Conservation (phyloP, 1,140 invertebrate species). For the Apis cerana region DNA sequence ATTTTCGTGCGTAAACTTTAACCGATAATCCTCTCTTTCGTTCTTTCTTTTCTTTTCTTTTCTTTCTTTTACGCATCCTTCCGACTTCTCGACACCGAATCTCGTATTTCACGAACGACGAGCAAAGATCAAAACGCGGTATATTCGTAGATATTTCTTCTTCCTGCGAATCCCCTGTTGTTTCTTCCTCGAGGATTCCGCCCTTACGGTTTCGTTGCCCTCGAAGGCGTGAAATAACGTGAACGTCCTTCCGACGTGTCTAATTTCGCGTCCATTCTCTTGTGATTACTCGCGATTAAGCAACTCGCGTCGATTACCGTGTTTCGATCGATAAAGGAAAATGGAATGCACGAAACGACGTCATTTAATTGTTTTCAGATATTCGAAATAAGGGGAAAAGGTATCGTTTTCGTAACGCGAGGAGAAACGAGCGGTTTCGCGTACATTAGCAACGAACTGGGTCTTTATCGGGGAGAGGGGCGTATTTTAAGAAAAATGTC, state of each 20-base stretch:
- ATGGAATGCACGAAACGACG: no score
- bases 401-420: neutral
- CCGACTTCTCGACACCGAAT: no score
- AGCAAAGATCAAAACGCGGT: no score
- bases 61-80: no score
- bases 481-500: conserved; percentile 3
- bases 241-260: conserved; percentile 46
- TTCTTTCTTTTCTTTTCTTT: neutral
- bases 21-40: neutral
- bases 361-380: no score
- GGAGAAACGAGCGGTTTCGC: no score
- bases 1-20: neutral
- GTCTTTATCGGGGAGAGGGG: neutral
- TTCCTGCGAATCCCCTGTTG: neutral
- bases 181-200: neutral
- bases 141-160: no score
- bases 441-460: neutral
- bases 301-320: neutral
- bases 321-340: neutral
- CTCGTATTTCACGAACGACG: no score
- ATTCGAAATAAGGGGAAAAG: no score
- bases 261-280: conserved; percentile 31
- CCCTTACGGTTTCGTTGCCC: neutral
- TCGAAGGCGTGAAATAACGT: conserved; percentile 58
- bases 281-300: conserved; percentile 49